Evolutionary conservation across 2,797 vertebrate species (phyloP).

Genomic region (Spondyliosoma cantharus): DNA sequence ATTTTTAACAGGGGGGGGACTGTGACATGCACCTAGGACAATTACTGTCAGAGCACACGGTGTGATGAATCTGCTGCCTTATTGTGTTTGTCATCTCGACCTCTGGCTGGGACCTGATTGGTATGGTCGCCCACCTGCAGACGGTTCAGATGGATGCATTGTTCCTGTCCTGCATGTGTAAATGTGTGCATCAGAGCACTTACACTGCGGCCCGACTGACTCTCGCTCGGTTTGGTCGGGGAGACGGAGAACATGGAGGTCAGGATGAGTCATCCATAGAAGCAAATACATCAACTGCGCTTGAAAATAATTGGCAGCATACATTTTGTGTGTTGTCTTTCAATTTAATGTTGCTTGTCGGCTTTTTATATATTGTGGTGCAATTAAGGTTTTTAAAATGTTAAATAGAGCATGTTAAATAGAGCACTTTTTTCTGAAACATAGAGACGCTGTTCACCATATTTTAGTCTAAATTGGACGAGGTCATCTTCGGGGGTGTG

Average conservation of each 20-base stretch:
- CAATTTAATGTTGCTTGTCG: neutral
- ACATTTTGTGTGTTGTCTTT: neutral
- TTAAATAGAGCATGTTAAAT: neutral
- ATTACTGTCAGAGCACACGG: conserved; percentile 76
- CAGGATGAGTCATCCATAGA: conserved; percentile 2
- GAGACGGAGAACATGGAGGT: neutral
- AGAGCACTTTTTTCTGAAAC: neutral
- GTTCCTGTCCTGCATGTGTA: conserved; percentile 46
- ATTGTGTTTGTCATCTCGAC: conserved; percentile 79
- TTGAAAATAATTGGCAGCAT: neutral
- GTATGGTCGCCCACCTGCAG: conserved; percentile 41
- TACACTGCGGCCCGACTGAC: neutral
- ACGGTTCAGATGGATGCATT: conserved; percentile 29
- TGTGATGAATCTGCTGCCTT: conserved; percentile 79
- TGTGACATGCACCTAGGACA: conserved; percentile 67
- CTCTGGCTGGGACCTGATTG: conserved; percentile 71
- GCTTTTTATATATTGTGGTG: neutral
- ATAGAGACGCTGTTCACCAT: neutral
- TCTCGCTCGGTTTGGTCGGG: neutral
- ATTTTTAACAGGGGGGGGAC: conserved; percentile 67
- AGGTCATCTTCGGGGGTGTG: too few relatives aligned
- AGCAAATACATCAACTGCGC: neutral
- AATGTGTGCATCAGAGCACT: conserved; percentile 18
- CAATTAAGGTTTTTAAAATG: neutral
- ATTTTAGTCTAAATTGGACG: neutral